Conservation (phyloP, 2,888 invertebrate species). For the Polietes domitor region DNA sequence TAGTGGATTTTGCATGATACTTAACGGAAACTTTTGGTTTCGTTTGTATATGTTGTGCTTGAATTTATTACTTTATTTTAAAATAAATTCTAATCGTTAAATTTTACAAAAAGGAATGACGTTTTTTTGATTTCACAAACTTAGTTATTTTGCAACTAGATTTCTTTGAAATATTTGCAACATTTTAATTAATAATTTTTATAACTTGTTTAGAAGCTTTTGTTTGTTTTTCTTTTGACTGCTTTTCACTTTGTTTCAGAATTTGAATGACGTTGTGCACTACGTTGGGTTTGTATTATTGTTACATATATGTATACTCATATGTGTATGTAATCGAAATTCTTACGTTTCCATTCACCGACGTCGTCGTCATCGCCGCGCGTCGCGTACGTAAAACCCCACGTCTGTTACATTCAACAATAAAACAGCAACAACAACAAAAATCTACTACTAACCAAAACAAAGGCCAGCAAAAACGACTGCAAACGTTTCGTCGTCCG, state of each 20-base stretch:
- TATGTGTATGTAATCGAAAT: neutral
- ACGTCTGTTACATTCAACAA: constrained; percentile 21
- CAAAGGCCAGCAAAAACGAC: neutral
- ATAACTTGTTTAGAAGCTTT: too few species aligned
- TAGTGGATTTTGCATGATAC: too few species aligned
- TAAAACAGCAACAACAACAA: neutral
- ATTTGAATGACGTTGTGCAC: neutral
- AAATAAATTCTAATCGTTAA: too few species aligned
- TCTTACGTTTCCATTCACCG: constrained; percentile 11
- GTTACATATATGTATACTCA: neutral
- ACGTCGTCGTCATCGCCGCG: neutral
- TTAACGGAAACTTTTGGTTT: constrained; percentile 42
- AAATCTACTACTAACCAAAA: neutral
- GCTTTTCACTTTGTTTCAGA: neutral
- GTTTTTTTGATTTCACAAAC: too few species aligned
- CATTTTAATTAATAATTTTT: too few species aligned
- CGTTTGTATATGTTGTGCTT: too few species aligned
- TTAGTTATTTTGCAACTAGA: too few species aligned
- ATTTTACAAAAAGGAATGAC: too few species aligned
- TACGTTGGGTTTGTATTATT: neutral
- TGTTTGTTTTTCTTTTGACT: neutral
- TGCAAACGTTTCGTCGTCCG: neutral
- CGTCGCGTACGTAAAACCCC: neutral
- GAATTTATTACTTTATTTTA: too few species aligned
- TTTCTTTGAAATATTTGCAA: too few species aligned